A percentile compares a stretch with the other conserved stretches of the same genome.
These are phyloP conservation scores for Antechinus flavipes DNA, from an alignment of 2,113 vertebrate genomes.

Conservation along the genomic window DNA sequence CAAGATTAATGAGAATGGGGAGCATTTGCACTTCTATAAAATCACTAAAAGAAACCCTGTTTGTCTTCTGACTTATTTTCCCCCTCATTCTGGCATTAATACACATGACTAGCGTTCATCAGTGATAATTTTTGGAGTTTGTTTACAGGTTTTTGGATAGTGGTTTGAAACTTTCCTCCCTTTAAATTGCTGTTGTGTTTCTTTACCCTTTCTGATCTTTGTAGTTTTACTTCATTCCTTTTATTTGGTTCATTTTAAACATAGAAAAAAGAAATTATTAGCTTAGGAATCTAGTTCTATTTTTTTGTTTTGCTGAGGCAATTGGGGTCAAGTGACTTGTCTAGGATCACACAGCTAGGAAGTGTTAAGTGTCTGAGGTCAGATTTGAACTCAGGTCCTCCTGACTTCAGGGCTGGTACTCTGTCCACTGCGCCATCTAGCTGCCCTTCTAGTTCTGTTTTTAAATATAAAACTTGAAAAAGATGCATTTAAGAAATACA, in stretches of 20 bases:
- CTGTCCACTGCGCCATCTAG: too few relatives aligned
- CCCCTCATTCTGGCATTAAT: conserved; percentile 12
- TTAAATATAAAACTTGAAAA: neutral
- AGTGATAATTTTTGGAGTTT: conserved; percentile 14
- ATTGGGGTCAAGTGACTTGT: too few relatives aligned
- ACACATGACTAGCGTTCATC: conserved; percentile 28
- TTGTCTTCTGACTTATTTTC: conserved; percentile 14
- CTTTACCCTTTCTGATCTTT: conserved; percentile 24
- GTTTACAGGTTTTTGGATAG: conserved; percentile 42
- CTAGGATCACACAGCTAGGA: too few relatives aligned
- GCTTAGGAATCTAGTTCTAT: neutral
- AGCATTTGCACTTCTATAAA: conserved; percentile 12
- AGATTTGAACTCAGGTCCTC: too few relatives aligned
- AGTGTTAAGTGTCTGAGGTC: too few relatives aligned
- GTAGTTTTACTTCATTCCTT: conserved; percentile 4
- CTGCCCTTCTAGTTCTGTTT: neutral
- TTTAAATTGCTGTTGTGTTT: conserved; percentile 38
- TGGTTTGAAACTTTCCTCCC: conserved; percentile 24
- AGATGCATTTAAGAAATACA: neutral
- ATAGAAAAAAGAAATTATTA: neutral
- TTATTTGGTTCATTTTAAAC: conserved; percentile 53
- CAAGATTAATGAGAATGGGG: conserved; percentile 16
- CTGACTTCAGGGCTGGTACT: too few relatives aligned
- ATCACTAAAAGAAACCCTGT: conserved; percentile 39
- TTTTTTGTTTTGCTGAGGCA: neutral